Conservation (phyloP, 2,797 vertebrate species). For the Dicrostonyx torquatus region DNA sequence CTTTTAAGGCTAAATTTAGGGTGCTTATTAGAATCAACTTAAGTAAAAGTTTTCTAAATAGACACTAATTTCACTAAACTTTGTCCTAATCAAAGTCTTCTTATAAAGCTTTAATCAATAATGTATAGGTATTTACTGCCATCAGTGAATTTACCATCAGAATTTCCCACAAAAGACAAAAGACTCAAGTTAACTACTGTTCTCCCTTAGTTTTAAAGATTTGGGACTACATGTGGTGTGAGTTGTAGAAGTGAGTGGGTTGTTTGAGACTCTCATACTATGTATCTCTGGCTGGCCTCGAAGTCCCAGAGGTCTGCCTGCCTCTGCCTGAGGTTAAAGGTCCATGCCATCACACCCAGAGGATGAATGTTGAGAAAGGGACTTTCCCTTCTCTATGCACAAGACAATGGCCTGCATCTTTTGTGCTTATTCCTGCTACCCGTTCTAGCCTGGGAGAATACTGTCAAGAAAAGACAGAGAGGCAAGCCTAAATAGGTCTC, state of each 20-base stretch:
- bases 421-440: background rate
- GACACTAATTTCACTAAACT: slow-evolving; percentile 49
- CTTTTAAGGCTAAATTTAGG: slow-evolving; percentile 54
- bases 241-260: background rate
- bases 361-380: background rate
- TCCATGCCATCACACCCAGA: background rate
- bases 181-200: slow-evolving; percentile 29
- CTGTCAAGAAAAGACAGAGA: background rate
- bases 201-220: background rate
- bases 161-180: background rate
- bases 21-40: slow-evolving; percentile 50
- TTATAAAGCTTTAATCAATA: slow-evolving; percentile 51
- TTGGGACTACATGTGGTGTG: slow-evolving; percentile 1
- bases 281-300: background rate
- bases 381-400: background rate
- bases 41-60: slow-evolving; percentile 46
- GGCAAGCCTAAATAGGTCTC: slow-evolving; percentile 4
- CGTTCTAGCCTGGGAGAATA: background rate
- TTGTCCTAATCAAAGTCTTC: slow-evolving; percentile 47
- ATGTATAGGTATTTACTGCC: slow-evolving; percentile 30
- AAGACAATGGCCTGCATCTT: background rate
- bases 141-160: slow-evolving; percentile 37
- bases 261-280: background rate
- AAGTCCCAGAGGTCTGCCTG: background rate
- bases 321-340: background rate